Evolutionary conservation across 2,113 vertebrate genomes (phyloP).

Genomic region (Periophthalmus modestus): DNA sequence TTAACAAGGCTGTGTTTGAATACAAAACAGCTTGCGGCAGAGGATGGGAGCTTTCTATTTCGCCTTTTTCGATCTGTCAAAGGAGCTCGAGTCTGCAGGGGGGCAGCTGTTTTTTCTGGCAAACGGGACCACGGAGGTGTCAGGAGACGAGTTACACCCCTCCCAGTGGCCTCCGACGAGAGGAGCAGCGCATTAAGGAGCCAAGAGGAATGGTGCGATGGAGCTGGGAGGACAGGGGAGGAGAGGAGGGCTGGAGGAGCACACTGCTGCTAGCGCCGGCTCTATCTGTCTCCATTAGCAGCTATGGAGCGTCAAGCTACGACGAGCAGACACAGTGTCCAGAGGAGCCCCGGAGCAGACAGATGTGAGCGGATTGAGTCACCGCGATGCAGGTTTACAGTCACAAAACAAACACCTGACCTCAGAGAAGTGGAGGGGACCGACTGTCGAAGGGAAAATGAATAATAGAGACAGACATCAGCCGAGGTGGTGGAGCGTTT

Average conservation of each 20-base stretch:
- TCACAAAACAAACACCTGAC: slow-evolving; percentile 3
- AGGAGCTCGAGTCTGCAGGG: slow-evolving; percentile 45
- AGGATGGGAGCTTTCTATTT: slow-evolving; percentile 65
- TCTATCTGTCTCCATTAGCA: slow-evolving; percentile 73
- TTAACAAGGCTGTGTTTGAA: slow-evolving; percentile 65
- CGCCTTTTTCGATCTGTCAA: slow-evolving; percentile 55
- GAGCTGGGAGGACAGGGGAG: slow-evolving; percentile 16
- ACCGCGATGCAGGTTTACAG: slow-evolving; percentile 40
- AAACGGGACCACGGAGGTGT: slow-evolving; percentile 34
- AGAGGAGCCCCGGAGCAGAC: slow-evolving; percentile 47
- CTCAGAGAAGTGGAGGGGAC: not conserved
- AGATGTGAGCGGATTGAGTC: slow-evolving; percentile 47
- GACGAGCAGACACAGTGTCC: slow-evolving; percentile 39
- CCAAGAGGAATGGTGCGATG: slow-evolving; percentile 62
- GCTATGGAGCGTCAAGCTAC: slow-evolving; percentile 55
- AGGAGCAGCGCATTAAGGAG: slow-evolving; percentile 62
- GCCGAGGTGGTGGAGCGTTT: no score
- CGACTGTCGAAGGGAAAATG: not conserved
- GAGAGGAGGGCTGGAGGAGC: not conserved
- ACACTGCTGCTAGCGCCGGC: slow-evolving; percentile 19
- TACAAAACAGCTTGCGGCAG: slow-evolving; percentile 58
- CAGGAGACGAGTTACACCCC: slow-evolving; percentile 66
- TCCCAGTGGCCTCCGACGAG: slow-evolving; percentile 54
- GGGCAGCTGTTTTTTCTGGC: slow-evolving; percentile 54
- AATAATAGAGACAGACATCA: no score